Conservation (phyloP, 2,113 vertebrate genomes). For the Terrapene triunguis region DNA sequence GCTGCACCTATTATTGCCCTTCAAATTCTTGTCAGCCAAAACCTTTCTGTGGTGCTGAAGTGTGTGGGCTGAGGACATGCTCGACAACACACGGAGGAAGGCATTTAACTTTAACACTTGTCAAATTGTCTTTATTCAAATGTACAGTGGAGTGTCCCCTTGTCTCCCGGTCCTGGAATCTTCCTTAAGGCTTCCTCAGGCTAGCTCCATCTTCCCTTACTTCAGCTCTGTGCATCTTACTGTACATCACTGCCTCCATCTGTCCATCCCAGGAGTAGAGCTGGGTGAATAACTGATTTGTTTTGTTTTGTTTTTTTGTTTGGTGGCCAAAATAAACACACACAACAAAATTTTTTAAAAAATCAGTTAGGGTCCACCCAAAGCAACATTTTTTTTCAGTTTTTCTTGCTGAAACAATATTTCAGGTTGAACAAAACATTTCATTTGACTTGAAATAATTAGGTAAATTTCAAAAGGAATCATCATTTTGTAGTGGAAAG, state of each 20-base stretch:
- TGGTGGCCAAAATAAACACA: not conserved
- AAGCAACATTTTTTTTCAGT: not conserved
- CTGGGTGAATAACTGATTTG: not conserved
- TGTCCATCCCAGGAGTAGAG: not conserved
- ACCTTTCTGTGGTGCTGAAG: not conserved
- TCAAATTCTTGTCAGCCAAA: constrained; percentile 23
- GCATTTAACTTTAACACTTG: not conserved
- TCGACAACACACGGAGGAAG: not conserved
- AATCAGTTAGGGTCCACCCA: not conserved
- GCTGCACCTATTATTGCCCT: not conserved
- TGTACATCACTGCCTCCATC: not conserved
- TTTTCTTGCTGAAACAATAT: not conserved
- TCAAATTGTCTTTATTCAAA: constrained; percentile 26
- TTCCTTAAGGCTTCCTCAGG: not conserved
- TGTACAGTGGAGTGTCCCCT: not conserved
- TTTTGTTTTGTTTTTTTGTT: not conserved
- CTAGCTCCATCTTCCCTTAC: not conserved
- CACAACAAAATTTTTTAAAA: no score
- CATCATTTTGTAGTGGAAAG: not conserved
- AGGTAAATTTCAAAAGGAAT: not conserved
- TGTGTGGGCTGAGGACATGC: not conserved
- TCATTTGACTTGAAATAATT: not conserved
- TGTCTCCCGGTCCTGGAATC: not conserved
- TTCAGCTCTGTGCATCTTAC: not conserved
- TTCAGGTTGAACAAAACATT: not conserved